Evolutionary conservation across 2,113 vertebrate species (phyloP).

Genomic region (Myxocyprinus asiaticus): DNA sequence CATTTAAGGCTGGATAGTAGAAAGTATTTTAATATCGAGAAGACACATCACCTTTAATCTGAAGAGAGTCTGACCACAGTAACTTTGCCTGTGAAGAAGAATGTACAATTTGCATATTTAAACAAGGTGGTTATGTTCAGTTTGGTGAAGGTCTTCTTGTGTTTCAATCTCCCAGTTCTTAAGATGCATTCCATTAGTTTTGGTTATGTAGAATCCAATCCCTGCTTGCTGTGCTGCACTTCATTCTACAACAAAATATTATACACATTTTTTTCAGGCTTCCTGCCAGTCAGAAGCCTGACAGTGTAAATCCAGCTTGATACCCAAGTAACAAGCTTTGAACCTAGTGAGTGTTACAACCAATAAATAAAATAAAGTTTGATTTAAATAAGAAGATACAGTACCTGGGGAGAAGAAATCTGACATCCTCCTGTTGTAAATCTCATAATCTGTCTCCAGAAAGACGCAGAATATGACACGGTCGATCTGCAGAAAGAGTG

Average conservation of each 20-base stretch:
- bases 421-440: conserved; percentile 96
- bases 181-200: too few relatives aligned
- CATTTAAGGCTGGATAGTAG: too few relatives aligned
- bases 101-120: neutral
- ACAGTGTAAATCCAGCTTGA: conserved; percentile 18
- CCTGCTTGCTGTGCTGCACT: neutral
- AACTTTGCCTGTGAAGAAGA: neutral
- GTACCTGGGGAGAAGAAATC: conserved; percentile 87
- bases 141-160: neutral
- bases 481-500: conserved; percentile 82
- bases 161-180: neutral
- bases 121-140: neutral
- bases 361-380: conserved; percentile 22
- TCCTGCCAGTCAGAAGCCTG: neutral
- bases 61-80: too few relatives aligned
- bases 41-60: too few relatives aligned
- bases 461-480: conserved; percentile 98
- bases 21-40: too few relatives aligned
- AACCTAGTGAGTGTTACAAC: conserved; percentile 3
- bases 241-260: conserved; percentile 7
- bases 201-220: too few relatives aligned
- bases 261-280: neutral
- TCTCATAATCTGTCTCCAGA: conserved; percentile 93
- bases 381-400: conserved; percentile 12
- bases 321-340: conserved; percentile 3